Percentiles rank a stretch among this genome's conserved stretches.
Conservation (phyloP, 2,888 invertebrate genomes). For the Muscina levida region DNA sequence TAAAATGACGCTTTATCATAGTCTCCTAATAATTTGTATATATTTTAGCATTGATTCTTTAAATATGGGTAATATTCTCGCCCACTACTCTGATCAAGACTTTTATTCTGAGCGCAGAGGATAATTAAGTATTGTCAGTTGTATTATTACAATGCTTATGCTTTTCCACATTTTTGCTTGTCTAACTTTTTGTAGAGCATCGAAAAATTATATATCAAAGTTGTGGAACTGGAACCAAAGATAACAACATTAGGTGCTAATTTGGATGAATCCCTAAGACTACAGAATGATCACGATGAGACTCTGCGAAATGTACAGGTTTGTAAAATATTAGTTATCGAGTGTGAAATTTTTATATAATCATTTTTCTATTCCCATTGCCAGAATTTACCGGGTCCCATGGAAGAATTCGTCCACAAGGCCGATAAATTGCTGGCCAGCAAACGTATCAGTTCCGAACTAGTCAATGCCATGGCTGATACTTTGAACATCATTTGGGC, state of each 20-base stretch:
- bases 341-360: not conserved
- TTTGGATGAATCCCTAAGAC: conserved; percentile 87
- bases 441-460: conserved; percentile 87
- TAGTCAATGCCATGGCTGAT: conserved; percentile 94
- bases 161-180: too few species aligned
- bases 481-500: conserved; percentile 88
- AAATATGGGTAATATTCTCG: too few species aligned
- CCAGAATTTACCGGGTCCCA: conserved; percentile 92
- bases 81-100: too few species aligned
- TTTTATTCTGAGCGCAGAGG: too few species aligned
- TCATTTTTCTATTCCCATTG: conserved; percentile 69
- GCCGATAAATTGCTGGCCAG: conserved; percentile 92
- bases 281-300: conserved; percentile 90
- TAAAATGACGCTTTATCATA: too few species aligned
- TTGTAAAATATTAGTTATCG: conserved; percentile 66
- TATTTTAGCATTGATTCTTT: too few species aligned
- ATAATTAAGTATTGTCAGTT: too few species aligned
- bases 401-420: conserved; percentile 91
- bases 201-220: conserved; percentile 90
- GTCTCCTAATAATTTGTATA: too few species aligned
- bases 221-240: conserved; percentile 91
- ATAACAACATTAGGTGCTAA: conserved; percentile 89
- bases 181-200: conserved; percentile 84
- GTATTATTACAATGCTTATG: too few species aligned
- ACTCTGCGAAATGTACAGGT: conserved; percentile 91